Evolutionary conservation across 2,888 invertebrate genomes (phyloP).

Genomic region (Trachelus tabidus): DNA sequence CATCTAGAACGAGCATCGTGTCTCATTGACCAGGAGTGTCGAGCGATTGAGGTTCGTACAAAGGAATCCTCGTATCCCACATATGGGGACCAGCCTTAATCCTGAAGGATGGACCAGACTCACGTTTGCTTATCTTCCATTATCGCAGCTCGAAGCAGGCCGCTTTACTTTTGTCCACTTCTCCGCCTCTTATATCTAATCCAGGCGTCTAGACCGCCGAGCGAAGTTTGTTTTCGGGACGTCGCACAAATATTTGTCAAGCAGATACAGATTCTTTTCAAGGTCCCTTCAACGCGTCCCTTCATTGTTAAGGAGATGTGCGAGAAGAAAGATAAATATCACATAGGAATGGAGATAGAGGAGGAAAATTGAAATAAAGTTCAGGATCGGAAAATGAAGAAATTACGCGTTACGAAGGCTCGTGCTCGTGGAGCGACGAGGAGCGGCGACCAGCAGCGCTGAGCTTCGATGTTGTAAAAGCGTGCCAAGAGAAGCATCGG

Average conservation of each 20-base stretch:
- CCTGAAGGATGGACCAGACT: conserved; percentile 23
- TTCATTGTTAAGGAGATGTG: not conserved
- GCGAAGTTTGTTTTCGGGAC: not conserved
- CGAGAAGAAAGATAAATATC: not conserved
- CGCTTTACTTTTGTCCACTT: not conserved
- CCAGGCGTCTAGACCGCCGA: not conserved
- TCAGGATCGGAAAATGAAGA: not conserved
- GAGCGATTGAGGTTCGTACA: not conserved
- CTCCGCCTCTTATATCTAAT: not conserved
- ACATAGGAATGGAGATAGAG: not conserved
- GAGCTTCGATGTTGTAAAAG: not conserved
- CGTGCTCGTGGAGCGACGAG: not conserved
- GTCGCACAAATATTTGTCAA: not conserved
- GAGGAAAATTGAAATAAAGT: not conserved
- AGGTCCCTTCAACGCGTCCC: not conserved
- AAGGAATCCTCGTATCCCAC: not conserved
- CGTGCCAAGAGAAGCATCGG: conserved; percentile 13
- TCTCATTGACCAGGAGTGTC: not conserved
- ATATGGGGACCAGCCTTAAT: conserved; percentile 19
- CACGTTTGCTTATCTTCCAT: conserved; percentile 20
- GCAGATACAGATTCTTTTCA: not conserved
- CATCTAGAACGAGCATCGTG: not conserved
- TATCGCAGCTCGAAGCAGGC: conserved; percentile 1
- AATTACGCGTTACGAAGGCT: not conserved
- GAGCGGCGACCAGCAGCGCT: not conserved